A percentile compares a stretch with the other conserved stretches of the same genome.
phyloP scores from a whole-genome alignment of 2,888 invertebrate species.

The Sialis lutaria region DNA sequence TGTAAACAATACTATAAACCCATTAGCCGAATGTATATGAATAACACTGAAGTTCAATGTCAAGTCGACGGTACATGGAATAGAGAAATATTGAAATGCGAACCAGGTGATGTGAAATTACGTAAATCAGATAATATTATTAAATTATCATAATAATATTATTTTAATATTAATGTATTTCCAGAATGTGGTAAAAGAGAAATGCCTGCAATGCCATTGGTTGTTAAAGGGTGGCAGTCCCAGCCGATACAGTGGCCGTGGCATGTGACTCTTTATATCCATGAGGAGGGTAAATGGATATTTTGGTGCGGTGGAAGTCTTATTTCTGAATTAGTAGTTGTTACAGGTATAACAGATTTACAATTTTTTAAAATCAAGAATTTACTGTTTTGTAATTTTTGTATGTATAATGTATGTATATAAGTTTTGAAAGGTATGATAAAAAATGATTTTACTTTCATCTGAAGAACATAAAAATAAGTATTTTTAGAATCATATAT shows the following conservation, averaged over 20 bases:
- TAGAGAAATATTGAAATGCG: conserved; percentile 20
- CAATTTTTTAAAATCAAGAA: too few species aligned
- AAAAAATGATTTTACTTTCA: too few species aligned
- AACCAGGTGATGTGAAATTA: conserved; percentile 16
- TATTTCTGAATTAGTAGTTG: conserved; percentile 24
- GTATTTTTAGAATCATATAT: too few species aligned
- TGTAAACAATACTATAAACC: conserved; percentile 23
- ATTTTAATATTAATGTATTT: conserved; percentile 7
- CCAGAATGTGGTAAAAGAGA: conserved; percentile 22
- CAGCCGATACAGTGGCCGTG: conserved; percentile 30
- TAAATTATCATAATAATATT: neutral
- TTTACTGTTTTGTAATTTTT: neutral
- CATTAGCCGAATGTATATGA: conserved; percentile 10
- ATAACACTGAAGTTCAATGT: conserved; percentile 18
- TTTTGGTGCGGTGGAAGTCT: conserved; percentile 38
- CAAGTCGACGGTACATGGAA: conserved; percentile 26
- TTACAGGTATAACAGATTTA: too few species aligned
- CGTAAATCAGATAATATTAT: neutral
- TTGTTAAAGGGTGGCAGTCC: conserved; percentile 24
- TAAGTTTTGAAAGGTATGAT: too few species aligned
- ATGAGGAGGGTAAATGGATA: conserved; percentile 22
- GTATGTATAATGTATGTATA: too few species aligned
- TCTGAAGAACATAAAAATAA: too few species aligned
- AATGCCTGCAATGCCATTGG: conserved; percentile 19
- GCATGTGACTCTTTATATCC: conserved; percentile 34